Evolutionary conservation across 2,797 vertebrate genomes (phyloP), one percentile per base, ranked within the genome.

Genomic region (Hydrocynus forskahlii): DNA sequence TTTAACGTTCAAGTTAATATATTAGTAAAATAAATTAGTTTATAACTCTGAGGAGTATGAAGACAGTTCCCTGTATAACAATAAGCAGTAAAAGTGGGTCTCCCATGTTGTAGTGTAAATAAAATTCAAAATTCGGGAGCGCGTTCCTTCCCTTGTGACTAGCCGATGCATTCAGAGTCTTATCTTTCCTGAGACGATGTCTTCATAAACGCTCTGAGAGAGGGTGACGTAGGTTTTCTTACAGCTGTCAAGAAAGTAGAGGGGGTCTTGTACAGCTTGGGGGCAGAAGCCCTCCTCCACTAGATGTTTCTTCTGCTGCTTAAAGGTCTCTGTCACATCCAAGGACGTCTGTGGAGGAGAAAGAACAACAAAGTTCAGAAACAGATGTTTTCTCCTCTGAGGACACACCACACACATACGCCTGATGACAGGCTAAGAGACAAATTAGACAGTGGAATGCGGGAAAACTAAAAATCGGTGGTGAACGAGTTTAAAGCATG

Each of bases 251-350:
- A 97, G 89, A 63, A 97, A 80, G 54, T 93, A 95, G 0, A 98
- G 93, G 0, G 93, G 92, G 14, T 94, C 95, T 0, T 84, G 6
- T 25, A 94, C 85, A 0, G 5, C 0, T 0, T 79, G 40, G 0
- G 95, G 96, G 81, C 95, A 88, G 25, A 95, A 97, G 5, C 95
- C 96, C 21, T 97, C 94, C 21, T 86, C 86, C 0, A 95, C 94
- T 87, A 97, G 91, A 12, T 90, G 92, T 38, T 88, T 88, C 88
- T 98, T 97, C 89, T 95, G 95, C 86, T 96, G 96, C 87, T 97
- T 98, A 90, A 97, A 97, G 0, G 96, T 97, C 79, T 96, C 95
- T 0, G 97, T 98, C 83, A 95, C 80, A 1, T 94, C 95, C 91
- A 97, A 87, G 40, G 86, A 89, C 5, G 86, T 92, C 97, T 97